Conservation (phyloP, 2,888 invertebrate species). For the Nineta flava region DNA sequence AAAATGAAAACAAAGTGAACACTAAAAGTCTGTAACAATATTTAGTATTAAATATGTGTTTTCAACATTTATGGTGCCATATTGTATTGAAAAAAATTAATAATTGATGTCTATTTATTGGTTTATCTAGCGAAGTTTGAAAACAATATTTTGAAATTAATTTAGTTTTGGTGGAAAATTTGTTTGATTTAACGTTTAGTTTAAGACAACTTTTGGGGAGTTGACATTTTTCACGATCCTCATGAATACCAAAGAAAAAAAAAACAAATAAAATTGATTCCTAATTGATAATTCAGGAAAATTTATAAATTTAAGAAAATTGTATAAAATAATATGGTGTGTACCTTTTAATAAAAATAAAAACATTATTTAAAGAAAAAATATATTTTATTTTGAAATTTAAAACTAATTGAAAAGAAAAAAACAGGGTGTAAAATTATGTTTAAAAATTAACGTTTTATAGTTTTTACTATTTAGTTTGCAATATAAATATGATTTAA, state of each 20-base stretch:
- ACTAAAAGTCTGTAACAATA: no score
- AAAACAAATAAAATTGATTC: neutral
- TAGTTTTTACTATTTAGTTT: neutral
- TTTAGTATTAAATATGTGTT: no score
- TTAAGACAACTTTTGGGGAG: no score
- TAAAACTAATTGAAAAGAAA: neutral
- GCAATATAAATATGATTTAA: neutral
- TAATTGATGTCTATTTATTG: no score
- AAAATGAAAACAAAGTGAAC: no score
- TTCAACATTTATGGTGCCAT: no score
- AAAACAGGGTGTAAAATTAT: constrained; percentile 1
- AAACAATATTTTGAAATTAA: no score
- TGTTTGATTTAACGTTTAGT: no score
- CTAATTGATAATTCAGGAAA: neutral
- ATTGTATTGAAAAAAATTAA: no score
- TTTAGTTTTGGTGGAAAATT: no score
- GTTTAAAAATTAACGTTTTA: neutral
- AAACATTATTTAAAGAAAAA: neutral
- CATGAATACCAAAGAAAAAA: neutral
- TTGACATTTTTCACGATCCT: no score
- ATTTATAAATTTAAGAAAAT: neutral
- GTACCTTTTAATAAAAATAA: neutral
- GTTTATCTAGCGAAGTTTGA: no score
- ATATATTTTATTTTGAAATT: neutral
- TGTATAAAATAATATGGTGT: neutral